These are phyloP conservation scores for Pelobates fuscus DNA, from an alignment of 2,113 vertebrate species.

Conservation along the genomic window DNA sequence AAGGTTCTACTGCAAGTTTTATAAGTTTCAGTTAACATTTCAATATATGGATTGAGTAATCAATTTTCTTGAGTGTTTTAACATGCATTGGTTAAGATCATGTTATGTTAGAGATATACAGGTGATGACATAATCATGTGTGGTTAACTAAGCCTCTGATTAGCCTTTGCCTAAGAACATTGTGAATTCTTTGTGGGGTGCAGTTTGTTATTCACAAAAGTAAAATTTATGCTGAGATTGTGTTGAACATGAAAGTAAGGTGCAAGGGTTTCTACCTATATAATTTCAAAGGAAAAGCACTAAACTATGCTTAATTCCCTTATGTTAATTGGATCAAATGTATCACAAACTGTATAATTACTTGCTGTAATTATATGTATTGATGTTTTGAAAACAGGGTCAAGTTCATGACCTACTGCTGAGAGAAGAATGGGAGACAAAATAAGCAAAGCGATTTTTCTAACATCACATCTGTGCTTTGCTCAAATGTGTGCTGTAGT, in stretches of 20 bases:
- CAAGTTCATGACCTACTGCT: slow-evolving; percentile 1
- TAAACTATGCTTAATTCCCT: slow-evolving; percentile 3
- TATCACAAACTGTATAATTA: slow-evolving; percentile 8
- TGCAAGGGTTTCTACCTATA: slow-evolving; percentile 13
- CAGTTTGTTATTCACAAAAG: neutral
- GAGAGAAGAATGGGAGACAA: neutral
- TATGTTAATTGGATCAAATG: neutral
- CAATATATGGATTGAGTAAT: no score
- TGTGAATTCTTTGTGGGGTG: no score
- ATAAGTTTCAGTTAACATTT: no score
- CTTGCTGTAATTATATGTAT: slow-evolving; percentile 20
- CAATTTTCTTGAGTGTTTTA: no score
- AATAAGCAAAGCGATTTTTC: slow-evolving; percentile 17
- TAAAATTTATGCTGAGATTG: neutral
- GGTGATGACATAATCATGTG: no score
- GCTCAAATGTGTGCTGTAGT: neutral
- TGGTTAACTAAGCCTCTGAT: no score
- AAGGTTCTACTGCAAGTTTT: no score
- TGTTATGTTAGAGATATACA: no score
- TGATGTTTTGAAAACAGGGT: slow-evolving; percentile 19
- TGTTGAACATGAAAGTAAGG: neutral
- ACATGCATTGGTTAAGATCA: no score
- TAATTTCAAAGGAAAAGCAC: neutral
- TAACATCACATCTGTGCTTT: neutral
- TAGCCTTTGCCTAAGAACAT: no score